Conservation (phyloP, 2,888 invertebrate genomes). For the Noctua pronuba region DNA sequence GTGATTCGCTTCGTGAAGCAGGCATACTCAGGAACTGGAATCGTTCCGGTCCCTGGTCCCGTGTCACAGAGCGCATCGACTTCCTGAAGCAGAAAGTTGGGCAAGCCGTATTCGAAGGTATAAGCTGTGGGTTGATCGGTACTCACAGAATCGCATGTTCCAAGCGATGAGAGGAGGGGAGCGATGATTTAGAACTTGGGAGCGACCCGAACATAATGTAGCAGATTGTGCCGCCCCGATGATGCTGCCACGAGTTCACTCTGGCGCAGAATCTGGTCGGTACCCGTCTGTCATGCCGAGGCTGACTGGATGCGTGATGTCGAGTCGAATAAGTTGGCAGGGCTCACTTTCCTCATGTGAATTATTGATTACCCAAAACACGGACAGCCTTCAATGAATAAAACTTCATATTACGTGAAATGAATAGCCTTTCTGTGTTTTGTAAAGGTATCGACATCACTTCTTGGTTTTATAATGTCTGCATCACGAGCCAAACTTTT, state of each 20-base stretch:
- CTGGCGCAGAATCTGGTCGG: neutral
- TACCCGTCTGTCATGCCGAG: neutral
- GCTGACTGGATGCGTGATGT: neutral
- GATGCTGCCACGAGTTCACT: neutral
- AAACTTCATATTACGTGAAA: conserved; percentile 15
- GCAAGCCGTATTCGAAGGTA: neutral
- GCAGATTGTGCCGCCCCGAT: neutral
- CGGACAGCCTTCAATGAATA: neutral
- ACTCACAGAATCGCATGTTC: neutral
- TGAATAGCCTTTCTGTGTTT: conserved; percentile 28
- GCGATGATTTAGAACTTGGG: neutral
- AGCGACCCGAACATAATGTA: neutral
- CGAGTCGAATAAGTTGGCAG: neutral
- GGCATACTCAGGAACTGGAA: neutral
- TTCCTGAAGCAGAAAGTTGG: neutral
- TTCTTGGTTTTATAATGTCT: conserved; percentile 3
- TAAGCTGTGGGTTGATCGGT: neutral
- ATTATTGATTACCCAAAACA: conserved; percentile 1
- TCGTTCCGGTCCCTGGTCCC: neutral
- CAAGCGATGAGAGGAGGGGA: neutral
- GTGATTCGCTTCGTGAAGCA: neutral
- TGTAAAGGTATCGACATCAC: neutral
- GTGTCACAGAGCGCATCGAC: neutral
- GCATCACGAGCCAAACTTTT: neutral
- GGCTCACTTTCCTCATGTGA: neutral